These are phyloP conservation scores for Epinotia demarniana DNA, from an alignment of 2,888 invertebrate genomes.

Conservation along the genomic window DNA sequence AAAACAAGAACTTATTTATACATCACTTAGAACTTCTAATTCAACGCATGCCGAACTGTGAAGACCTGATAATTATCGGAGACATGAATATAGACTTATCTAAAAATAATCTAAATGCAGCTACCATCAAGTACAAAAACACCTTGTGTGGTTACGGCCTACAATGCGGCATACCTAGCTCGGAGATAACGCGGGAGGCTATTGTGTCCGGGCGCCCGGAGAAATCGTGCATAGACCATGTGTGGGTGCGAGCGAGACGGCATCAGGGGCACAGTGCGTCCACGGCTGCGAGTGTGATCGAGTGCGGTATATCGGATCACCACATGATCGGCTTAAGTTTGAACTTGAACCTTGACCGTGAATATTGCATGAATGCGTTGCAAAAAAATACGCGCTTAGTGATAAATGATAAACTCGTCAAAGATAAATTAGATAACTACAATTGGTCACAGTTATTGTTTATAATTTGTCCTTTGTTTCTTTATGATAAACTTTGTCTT, in stretches of 20 bases:
- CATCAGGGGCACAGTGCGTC: no score
- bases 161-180: conserved; percentile 19
- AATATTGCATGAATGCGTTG: background rate
- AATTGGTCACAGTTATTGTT: conserved; percentile 21
- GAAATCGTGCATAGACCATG: conserved; percentile 28
- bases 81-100: conserved; percentile 26
- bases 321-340: conserved; percentile 19
- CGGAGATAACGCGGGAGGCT: conserved; percentile 27
- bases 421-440: conserved; percentile 9
- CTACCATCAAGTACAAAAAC: conserved; percentile 21
- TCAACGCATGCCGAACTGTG: background rate
- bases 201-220: conserved; percentile 12
- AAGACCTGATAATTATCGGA: conserved; percentile 20
- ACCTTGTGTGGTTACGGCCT: conserved; percentile 18
- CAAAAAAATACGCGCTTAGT: background rate
- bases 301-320: conserved; percentile 24
- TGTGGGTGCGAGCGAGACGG: conserved; percentile 20
- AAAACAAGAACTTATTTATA: conserved; percentile 17
- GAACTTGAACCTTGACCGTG: conserved; percentile 12
- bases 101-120: conserved; percentile 9
- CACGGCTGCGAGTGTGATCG: background rate
- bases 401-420: conserved; percentile 10
- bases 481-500: conserved; percentile 11
- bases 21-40: conserved; percentile 1
- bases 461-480: conserved; percentile 23